A percentile compares a stretch with the other conserved stretches of the same genome.
Conservation (phyloP, 2,113 vertebrate genomes). For the Lutjanus erythropterus region DNA sequence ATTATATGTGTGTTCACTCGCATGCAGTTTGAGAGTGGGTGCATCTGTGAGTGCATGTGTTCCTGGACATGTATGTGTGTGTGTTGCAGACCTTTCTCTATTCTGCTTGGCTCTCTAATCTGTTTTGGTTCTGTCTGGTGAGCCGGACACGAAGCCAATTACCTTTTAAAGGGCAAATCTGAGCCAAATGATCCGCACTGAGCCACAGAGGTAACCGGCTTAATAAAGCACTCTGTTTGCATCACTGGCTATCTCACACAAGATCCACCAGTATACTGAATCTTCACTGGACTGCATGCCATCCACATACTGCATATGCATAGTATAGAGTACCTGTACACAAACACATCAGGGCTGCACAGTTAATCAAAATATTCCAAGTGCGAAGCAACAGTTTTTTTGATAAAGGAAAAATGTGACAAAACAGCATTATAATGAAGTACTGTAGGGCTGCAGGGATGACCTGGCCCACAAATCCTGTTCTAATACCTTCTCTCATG, state of each 20-base stretch:
- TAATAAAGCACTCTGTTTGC: slow-evolving; percentile 73
- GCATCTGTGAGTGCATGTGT: slow-evolving; percentile 19
- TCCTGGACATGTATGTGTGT: slow-evolving; percentile 13
- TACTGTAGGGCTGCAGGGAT: too few species aligned
- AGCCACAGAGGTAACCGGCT: slow-evolving; percentile 67
- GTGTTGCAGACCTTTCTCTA: slow-evolving; percentile 56
- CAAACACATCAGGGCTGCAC: too few species aligned
- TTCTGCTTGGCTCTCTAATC: slow-evolving; percentile 75
- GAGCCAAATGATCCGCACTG: slow-evolving; percentile 78
- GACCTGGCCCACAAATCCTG: too few species aligned
- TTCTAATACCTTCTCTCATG: too few species aligned
- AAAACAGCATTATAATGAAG: too few species aligned
- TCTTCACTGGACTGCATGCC: slow-evolving; percentile 14
- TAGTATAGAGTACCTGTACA: background rate
- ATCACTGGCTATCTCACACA: slow-evolving; percentile 50
- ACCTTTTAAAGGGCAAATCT: slow-evolving; percentile 84
- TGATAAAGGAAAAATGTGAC: too few species aligned
- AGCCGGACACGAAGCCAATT: slow-evolving; percentile 84
- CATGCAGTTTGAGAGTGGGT: slow-evolving; percentile 1
- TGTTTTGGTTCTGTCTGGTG: slow-evolving; percentile 84
- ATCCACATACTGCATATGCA: background rate
- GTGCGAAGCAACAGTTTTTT: too few species aligned
- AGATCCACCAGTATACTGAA: slow-evolving; percentile 22
- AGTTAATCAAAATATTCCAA: too few species aligned
- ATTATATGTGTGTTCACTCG: slow-evolving; percentile 26